A percentile compares a stretch with the other conserved stretches of the same genome.
Conservation (phyloP, 2,113 vertebrate species). For the Psophia crepitans region DNA sequence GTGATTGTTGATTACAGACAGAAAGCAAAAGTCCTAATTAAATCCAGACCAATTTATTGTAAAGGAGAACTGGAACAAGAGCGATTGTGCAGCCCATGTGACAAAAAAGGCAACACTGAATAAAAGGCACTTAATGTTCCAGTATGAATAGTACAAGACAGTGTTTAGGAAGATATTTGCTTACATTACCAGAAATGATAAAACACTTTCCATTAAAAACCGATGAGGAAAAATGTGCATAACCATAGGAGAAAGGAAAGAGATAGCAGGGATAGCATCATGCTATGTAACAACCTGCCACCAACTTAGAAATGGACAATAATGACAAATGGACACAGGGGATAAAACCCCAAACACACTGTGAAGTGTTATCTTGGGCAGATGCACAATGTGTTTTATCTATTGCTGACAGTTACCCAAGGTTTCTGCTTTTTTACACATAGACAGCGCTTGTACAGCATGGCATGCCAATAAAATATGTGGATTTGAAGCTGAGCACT, state of each 20-base stretch:
- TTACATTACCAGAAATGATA: constrained; percentile 63
- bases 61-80: background rate
- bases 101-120: background rate
- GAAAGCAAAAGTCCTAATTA: background rate
- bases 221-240: constrained; percentile 63
- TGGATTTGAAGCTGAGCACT: constrained; percentile 25
- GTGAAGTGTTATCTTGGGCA: constrained; percentile 48
- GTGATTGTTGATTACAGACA: background rate
- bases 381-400: background rate
- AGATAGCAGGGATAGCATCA: constrained; percentile 64
- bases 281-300: constrained; percentile 69
- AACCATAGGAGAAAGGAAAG: constrained; percentile 71
- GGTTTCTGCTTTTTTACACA: constrained; percentile 28
- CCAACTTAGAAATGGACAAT: constrained; percentile 64
- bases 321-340: constrained; percentile 70
- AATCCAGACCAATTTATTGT: background rate
- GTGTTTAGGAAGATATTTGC: constrained; percentile 47
- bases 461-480: constrained; percentile 28
- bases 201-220: constrained; percentile 72
- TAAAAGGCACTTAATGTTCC: background rate
- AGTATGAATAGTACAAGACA: constrained; percentile 12
- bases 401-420: constrained; percentile 33
- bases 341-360: constrained; percentile 60
- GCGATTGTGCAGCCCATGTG: background rate
- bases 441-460: background rate